Percentiles rank a stretch among this genome's conserved stretches.
These are phyloP conservation scores for Aphis gossypii DNA, from an alignment of 1,140 invertebrate genomes.

Conservation along the genomic window DNA sequence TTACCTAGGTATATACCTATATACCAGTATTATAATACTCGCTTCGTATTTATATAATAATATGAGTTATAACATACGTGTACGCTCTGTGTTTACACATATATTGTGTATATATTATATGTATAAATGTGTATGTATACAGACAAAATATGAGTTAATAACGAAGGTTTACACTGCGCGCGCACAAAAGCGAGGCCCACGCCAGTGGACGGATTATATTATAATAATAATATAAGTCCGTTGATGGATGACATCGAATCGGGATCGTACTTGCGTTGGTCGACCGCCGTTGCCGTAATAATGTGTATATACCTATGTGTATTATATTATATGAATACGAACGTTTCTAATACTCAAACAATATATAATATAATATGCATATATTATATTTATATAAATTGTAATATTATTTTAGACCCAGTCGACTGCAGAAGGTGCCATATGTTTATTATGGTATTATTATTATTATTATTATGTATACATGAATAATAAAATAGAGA, in stretches of 20 bases:
- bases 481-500: neutral
- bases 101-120: neutral
- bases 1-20: neutral
- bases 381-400: neutral
- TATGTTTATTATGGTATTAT: neutral
- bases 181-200: slow-evolving; percentile 17
- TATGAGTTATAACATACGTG: neutral
- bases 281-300: neutral
- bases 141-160: slow-evolving; percentile 27
- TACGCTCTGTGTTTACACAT: neutral
- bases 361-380: neutral
- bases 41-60: neutral
- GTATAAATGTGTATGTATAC: neutral
- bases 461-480: neutral
- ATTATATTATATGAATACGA: neutral
- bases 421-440: neutral
- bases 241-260: slow-evolving; percentile 12
- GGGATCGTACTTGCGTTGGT: slow-evolving; percentile 18
- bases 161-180: slow-evolving; percentile 13
- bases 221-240: neutral
- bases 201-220: slow-evolving; percentile 22
- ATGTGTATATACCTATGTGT: neutral
- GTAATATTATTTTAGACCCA: neutral
- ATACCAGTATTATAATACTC: neutral
- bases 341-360: neutral